Evolutionary conservation across 2,888 invertebrate genomes (phyloP).

Genomic region (Tachina grossa): DNA sequence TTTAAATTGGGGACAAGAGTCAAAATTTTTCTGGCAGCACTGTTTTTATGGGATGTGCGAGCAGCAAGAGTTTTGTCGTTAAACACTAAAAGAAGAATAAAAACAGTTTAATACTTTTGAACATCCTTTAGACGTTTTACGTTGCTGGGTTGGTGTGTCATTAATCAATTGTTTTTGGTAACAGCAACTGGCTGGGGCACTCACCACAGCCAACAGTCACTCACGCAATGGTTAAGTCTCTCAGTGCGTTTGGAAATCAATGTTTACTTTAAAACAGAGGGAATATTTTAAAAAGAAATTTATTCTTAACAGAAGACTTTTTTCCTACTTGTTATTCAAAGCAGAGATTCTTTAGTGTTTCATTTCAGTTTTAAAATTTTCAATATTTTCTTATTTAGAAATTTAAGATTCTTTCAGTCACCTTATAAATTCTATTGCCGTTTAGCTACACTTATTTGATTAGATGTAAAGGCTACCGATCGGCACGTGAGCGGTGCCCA

Average conservation of each 20-base stretch:
- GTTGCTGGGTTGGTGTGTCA: constrained; percentile 45
- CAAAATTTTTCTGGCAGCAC: too few relatives aligned
- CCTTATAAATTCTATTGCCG: too few relatives aligned
- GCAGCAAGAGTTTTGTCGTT: constrained; percentile 46
- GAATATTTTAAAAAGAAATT: constrained; percentile 20
- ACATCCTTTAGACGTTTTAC: constrained; percentile 43
- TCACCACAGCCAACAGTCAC: neutral
- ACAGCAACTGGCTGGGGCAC: constrained; percentile 11
- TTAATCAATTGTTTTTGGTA: constrained; percentile 53
- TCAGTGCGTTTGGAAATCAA: constrained; percentile 29
- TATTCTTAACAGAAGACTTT: constrained; percentile 3
- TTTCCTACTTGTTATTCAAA: neutral
- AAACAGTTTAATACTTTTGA: constrained; percentile 45
- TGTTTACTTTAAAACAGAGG: neutral
- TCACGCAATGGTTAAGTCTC: neutral
- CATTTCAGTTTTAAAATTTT: too few relatives aligned
- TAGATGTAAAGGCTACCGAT: too few relatives aligned
- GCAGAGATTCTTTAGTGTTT: neutral
- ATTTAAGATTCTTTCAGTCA: too few relatives aligned
- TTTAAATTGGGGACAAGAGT: too few relatives aligned
- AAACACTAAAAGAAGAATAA: constrained; percentile 43
- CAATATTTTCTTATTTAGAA: too few relatives aligned
- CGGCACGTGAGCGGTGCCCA: neutral
- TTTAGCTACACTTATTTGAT: too few relatives aligned
- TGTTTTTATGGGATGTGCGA: neutral